Evolutionary conservation across 2,113 vertebrate genomes (phyloP), one percentile per base, ranked within the genome.

Genomic region (Redunca redunca): DNA sequence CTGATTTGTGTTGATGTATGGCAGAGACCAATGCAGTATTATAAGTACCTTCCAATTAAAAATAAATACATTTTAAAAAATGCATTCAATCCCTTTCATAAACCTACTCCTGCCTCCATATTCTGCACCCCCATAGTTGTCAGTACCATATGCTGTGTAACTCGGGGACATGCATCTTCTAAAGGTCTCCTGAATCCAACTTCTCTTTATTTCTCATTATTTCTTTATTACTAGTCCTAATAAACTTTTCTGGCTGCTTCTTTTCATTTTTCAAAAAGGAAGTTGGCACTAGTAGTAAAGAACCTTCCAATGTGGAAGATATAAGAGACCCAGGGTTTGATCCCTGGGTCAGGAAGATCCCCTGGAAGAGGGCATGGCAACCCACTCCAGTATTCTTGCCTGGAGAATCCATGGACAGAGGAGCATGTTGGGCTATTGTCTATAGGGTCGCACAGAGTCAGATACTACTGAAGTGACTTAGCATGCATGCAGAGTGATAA

Each of bases 191-290:
- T 50, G 36, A 89, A 62, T 55, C 46, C 12, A 25, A 2, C n/a
- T 55, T 95, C 36, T 89, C 91, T 81, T 55, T 88, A 30, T 33
- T 95, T 55, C 2, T 89, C 64, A 93, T 58, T 50, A 50, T 33
- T 46, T 85, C 64, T 89, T 89, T 58, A 85, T 95, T 81, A 48
- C 26, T 28, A 88, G 26, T 21, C 15, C n/a, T 53, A 46, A 13
- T 19, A 67, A 40, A 19, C 67, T 67, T 90, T 74, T 36, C 14
- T 48, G 33, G 12, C 21, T 55, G 50, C 82, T 88, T 50, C 43
- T 78, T 78, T 94, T 74, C 67, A 11, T 95, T 90, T 87, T 91
- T 33, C 50, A 46, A 36, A 33, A 11, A 77, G n/a, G 10, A 46
- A 28, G 6, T 43, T 77, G 71, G 36, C 3, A 0, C 36, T 74